A percentile compares a stretch with the other conserved stretches of the same genome.
Evolutionary conservation across 2,797 vertebrate genomes (phyloP).

Genomic region (Melanogrammus aeglefinus): DNA sequence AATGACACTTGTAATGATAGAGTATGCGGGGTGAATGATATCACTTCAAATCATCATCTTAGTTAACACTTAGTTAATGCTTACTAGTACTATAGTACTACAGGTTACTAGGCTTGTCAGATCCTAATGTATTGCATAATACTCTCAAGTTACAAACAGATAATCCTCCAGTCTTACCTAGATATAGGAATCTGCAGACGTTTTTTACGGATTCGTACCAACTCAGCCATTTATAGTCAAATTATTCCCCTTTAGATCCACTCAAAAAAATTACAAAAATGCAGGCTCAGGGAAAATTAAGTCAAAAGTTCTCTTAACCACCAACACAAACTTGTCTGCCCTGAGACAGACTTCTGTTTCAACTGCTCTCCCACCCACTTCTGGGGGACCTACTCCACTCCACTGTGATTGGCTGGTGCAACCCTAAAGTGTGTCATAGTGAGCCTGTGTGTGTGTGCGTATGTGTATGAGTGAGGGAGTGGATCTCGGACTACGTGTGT

Average conservation of each 20-base stretch:
- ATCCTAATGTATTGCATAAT: background rate
- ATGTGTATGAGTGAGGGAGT: slow-evolving; percentile 30
- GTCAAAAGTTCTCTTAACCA: slow-evolving; percentile 61
- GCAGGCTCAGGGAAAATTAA: slow-evolving; percentile 31
- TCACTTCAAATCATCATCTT: background rate
- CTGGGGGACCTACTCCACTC: slow-evolving; percentile 67
- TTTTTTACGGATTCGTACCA: slow-evolving; percentile 77
- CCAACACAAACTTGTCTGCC: slow-evolving; percentile 67
- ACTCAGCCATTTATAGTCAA: slow-evolving; percentile 73
- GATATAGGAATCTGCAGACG: slow-evolving; percentile 79
- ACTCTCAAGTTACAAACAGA: background rate
- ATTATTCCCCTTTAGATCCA: slow-evolving; percentile 45
- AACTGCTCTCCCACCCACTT: slow-evolving; percentile 68
- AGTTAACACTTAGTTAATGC: background rate
- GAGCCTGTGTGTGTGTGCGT: slow-evolving; percentile 27
- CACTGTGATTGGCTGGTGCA: slow-evolving; percentile 68
- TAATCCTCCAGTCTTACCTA: slow-evolving; percentile 70
- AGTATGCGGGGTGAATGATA: background rate
- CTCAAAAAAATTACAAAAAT: slow-evolving; percentile 23
- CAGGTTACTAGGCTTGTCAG: background rate
- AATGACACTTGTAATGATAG: background rate
- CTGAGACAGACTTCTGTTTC: slow-evolving; percentile 68
- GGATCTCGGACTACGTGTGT: slow-evolving; percentile 18
- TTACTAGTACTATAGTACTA: background rate
- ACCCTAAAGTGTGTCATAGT: slow-evolving; percentile 58